Conservation (phyloP, 1,140 invertebrate species). For the Bombus ignitus region DNA sequence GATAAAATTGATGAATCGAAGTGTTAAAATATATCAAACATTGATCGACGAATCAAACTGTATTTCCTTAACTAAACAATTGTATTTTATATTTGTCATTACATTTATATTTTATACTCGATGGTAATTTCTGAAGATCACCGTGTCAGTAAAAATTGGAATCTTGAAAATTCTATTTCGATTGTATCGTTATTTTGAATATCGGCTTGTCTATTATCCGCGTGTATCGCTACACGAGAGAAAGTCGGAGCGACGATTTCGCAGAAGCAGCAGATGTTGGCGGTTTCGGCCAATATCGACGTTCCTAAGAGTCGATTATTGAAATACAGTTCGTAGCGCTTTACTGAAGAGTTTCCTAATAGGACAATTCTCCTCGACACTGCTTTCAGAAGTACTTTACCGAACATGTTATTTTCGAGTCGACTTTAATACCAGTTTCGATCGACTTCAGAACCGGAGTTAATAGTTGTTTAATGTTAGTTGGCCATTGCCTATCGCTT, state of each 20-base stretch:
- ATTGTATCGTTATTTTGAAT: background rate
- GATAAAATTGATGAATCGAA: background rate
- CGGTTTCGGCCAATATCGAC: background rate
- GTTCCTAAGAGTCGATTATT: constrained; percentile 15
- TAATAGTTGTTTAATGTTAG: constrained; percentile 18
- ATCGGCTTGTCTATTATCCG: background rate
- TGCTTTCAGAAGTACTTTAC: constrained; percentile 13
- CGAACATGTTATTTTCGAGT: constrained; percentile 32
- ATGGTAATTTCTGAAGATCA: background rate
- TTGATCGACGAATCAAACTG: background rate
- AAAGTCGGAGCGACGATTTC: background rate
- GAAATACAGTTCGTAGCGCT: constrained; percentile 22
- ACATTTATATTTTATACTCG: background rate
- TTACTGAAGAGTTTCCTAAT: constrained; percentile 12
- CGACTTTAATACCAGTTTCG: constrained; percentile 14
- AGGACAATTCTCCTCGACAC: constrained; percentile 4
- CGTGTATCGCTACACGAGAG: background rate
- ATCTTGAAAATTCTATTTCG: background rate
- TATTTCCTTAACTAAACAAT: no score
- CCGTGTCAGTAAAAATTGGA: background rate
- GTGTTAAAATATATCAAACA: background rate
- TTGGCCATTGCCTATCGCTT: background rate
- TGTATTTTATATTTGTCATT: background rate
- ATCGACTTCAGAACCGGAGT: background rate
- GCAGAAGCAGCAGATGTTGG: constrained; percentile 1